A percentile compares a stretch with the other conserved stretches of the same genome.
These are phyloP conservation scores for Dinothrombium tinctorium DNA, from an alignment of 1,140 invertebrate species.

Conservation along the genomic window DNA sequence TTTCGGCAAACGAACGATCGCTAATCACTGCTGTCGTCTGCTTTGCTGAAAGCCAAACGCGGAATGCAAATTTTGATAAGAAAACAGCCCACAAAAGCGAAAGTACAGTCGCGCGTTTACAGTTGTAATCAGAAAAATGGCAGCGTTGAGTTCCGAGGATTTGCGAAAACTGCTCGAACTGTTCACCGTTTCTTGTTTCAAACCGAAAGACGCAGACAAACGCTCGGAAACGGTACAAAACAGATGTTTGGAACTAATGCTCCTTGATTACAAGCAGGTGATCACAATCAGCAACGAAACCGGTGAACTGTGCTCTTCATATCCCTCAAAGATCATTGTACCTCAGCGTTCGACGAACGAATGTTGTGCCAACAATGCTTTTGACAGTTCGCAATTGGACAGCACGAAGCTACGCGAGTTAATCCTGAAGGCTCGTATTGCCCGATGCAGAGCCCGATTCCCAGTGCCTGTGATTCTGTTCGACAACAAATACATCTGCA, in stretches of 20 bases:
- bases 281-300: conserved; percentile 33
- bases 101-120: too few relatives aligned
- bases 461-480: conserved; percentile 52
- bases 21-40: too few relatives aligned
- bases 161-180: too few relatives aligned
- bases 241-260: conserved; percentile 33
- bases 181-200: too few relatives aligned
- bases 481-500: conserved; percentile 32
- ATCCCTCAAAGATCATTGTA: conserved; percentile 44
- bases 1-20: too few relatives aligned
- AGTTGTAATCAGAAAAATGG: too few relatives aligned
- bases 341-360: conserved; percentile 23
- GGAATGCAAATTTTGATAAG: too few relatives aligned
- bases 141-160: too few relatives aligned
- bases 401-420: conserved; percentile 31
- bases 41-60: too few relatives aligned
- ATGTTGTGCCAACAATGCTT: too few relatives aligned
- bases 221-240: conserved; percentile 25
- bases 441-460: conserved; percentile 46
- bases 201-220: too few relatives aligned
- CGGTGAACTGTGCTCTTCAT: conserved; percentile 46
- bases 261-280: conserved; percentile 30
- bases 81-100: too few relatives aligned
- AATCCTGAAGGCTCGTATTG: conserved; percentile 33
- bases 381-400: conserved; percentile 28